phyloP scores from a whole-genome alignment of 2,888 invertebrate species.

The Lumbricus terrestris region DNA sequence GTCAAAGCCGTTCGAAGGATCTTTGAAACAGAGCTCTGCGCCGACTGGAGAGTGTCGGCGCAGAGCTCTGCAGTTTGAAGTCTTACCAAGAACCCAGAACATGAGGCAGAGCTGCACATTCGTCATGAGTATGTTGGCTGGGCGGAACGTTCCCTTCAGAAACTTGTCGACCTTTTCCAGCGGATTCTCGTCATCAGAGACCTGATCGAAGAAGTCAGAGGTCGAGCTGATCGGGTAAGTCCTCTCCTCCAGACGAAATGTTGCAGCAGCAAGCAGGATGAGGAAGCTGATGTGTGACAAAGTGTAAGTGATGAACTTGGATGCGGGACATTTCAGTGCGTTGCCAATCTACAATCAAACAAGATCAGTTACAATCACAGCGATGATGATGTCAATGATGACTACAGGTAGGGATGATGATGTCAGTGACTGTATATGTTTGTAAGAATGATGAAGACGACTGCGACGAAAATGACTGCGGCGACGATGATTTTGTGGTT shows the following conservation, averaged over 20 bases:
- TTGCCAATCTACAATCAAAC: conserved; percentile 51
- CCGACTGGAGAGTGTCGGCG: no score
- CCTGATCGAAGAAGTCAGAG: conserved; percentile 38
- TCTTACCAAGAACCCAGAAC: conserved; percentile 58
- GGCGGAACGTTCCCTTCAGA: conserved; percentile 41
- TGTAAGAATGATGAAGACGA: no score
- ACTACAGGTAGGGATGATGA: background rate
- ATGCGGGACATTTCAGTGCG: conserved; percentile 66
- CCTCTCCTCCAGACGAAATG: conserved; percentile 58
- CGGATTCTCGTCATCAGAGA: conserved; percentile 42
- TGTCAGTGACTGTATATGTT: no score
- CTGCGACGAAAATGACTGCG: no score
- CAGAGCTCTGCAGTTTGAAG: no score
- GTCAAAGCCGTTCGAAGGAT: background rate
- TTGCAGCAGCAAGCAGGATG: conserved; percentile 68
- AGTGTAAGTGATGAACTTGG: conserved; percentile 71
- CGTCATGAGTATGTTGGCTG: conserved; percentile 57
- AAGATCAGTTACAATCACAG: conserved; percentile 46
- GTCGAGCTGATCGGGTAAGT: conserved; percentile 41
- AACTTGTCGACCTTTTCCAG: conserved; percentile 37
- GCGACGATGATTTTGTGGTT: no score
- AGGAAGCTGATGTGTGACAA: conserved; percentile 71
- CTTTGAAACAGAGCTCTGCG: no score
- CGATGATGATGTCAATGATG: conserved; percentile 47
- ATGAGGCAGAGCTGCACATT: conserved; percentile 59